phyloP scores from a whole-genome alignment of 2,888 invertebrate genomes.

The Rambutsinella grinnellia region DNA sequence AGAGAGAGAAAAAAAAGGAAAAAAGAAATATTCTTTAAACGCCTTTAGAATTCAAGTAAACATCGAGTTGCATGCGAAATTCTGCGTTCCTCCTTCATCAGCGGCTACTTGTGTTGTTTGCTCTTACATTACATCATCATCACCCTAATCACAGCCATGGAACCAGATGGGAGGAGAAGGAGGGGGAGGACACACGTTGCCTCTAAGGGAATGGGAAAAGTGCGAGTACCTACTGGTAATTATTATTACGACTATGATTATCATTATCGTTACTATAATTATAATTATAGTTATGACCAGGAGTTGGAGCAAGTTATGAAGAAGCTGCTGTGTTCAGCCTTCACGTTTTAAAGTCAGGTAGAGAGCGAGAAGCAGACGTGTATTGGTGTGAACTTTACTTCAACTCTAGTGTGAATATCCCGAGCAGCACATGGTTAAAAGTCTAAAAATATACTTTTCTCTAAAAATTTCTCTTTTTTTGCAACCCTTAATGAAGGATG shows the following conservation, averaged over 20 bases:
- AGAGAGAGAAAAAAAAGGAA: conserved; percentile 3
- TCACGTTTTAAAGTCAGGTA: too few relatives aligned
- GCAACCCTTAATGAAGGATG: neutral
- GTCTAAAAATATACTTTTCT: neutral
- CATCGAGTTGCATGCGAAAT: neutral
- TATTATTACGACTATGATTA: conserved; percentile 17
- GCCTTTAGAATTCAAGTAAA: neutral
- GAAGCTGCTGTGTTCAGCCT: too few relatives aligned
- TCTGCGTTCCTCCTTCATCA: too few relatives aligned
- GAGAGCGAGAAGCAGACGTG: neutral
- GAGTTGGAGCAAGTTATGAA: too few relatives aligned
- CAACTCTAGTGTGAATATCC: too few relatives aligned
- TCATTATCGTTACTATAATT: conserved; percentile 19
- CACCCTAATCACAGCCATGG: neutral
- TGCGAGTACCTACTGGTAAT: conserved; percentile 9
- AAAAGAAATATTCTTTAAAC: neutral
- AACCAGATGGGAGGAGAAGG: conserved; percentile 12
- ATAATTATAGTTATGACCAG: conserved; percentile 12
- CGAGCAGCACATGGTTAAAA: neutral
- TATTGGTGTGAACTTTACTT: too few relatives aligned
- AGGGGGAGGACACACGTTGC: neutral
- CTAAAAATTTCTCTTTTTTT: neutral
- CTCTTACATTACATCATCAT: neutral
- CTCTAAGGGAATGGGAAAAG: neutral
- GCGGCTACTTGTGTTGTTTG: conserved; percentile 16